Conservation (phyloP, 1,140 invertebrate genomes). For the Charaxes varanes region DNA sequence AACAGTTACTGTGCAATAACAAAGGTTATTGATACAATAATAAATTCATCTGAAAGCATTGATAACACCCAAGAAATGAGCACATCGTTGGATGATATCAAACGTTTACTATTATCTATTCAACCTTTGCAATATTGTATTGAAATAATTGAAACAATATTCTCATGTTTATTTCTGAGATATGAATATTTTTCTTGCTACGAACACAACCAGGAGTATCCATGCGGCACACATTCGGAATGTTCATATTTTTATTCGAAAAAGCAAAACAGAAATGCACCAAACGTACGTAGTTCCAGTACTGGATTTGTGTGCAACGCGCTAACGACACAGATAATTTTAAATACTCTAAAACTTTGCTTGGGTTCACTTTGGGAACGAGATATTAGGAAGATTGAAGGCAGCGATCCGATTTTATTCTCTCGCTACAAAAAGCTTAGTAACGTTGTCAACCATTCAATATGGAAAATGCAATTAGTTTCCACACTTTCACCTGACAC, state of each 20-base stretch:
- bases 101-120: slow-evolving; percentile 57
- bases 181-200: slow-evolving; percentile 68
- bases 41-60: slow-evolving; percentile 44
- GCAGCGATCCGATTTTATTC: slow-evolving; percentile 28
- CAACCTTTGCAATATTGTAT: slow-evolving; percentile 57
- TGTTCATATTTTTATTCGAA: slow-evolving; percentile 71
- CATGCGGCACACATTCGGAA: slow-evolving; percentile 65
- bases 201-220: slow-evolving; percentile 50
- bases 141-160: slow-evolving; percentile 69
- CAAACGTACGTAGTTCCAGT: slow-evolving; percentile 30
- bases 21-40: slow-evolving; percentile 64
- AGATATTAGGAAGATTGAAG: slow-evolving; percentile 25
- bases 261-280: slow-evolving; percentile 47
- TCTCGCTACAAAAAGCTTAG: slow-evolving; percentile 44
- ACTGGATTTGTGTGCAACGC: slow-evolving; percentile 66
- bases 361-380: slow-evolving; percentile 47
- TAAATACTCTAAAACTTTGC: slow-evolving; percentile 63
- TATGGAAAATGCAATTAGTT: slow-evolving; percentile 68
- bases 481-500: slow-evolving; percentile 61
- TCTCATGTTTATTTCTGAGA: slow-evolving; percentile 65
- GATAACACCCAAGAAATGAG: slow-evolving; percentile 41
- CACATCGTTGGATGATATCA: slow-evolving; percentile 61
- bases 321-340: slow-evolving; percentile 56
- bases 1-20: slow-evolving; percentile 68
- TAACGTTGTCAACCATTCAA: slow-evolving; percentile 60